Evolutionary conservation across 2,888 invertebrate species (phyloP).

Genomic region (Trichogramma dendrolimi): DNA sequence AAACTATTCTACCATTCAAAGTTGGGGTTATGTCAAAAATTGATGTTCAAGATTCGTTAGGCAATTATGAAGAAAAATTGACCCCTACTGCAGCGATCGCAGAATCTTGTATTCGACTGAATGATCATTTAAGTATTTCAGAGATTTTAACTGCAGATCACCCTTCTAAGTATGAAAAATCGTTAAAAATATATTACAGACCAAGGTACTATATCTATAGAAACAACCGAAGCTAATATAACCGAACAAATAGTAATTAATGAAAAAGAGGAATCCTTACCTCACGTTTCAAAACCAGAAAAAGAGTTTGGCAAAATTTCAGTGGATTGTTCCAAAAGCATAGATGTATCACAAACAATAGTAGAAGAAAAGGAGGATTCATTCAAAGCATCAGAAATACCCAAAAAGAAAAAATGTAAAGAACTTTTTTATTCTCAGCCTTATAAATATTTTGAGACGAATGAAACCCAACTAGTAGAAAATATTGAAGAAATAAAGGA

Average conservation of each 20-base stretch:
- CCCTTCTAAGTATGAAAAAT: slow-evolving; percentile 54
- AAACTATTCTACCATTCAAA: slow-evolving; percentile 57
- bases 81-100: slow-evolving; percentile 58
- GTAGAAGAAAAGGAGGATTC: slow-evolving; percentile 64
- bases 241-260: slow-evolving; percentile 60
- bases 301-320: slow-evolving; percentile 52
- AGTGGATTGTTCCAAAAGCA: slow-evolving; percentile 59
- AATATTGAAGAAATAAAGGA: slow-evolving; percentile 45
- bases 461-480: slow-evolving; percentile 50
- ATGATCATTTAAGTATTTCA: slow-evolving; percentile 60
- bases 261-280: slow-evolving; percentile 61
- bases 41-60: slow-evolving; percentile 66
- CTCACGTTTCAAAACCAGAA: slow-evolving; percentile 47
- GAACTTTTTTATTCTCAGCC: slow-evolving; percentile 51
- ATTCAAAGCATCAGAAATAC: slow-evolving; percentile 55
- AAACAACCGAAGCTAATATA: slow-evolving; percentile 64
- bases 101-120: slow-evolving; percentile 58
- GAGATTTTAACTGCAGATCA: slow-evolving; percentile 60
- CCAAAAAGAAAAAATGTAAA: slow-evolving; percentile 57
- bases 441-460: slow-evolving; percentile 56
- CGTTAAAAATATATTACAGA: slow-evolving; percentile 58
- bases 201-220: slow-evolving; percentile 55
- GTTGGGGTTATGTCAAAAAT: slow-evolving; percentile 59
- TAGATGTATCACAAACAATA: slow-evolving; percentile 63
- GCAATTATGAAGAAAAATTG: slow-evolving; percentile 54